Base-by-base conservation (phyloP, 2,113 vertebrate species). In the Hystrix brachyura region DNA sequence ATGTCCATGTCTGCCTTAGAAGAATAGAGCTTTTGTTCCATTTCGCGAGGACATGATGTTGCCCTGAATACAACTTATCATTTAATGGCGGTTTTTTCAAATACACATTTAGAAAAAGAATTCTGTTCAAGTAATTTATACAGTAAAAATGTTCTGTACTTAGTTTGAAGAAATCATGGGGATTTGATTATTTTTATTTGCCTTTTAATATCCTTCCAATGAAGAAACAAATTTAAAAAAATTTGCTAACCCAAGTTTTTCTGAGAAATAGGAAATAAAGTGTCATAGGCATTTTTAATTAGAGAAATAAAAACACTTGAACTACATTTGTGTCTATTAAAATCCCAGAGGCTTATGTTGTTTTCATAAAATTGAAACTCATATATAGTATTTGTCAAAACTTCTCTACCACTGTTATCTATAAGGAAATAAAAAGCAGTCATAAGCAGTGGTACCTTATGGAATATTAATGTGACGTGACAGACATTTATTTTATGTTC, bases 11-110 rank as follows among this genome's bases (percentile, higher is more conserved):
- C 91, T 98, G 92, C 95, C 97, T 98, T 94, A 94, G 94, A 98
- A 98, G 95, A 98, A 97, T 79, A 69, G 96, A 95, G 96, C 85
- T 97, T 98, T 98, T 98, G 94, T 98, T 98, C 98, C 92, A 95
- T 98, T 98, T 80, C 96, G 92, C 84, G 96, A 98, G 90, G 95
- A 98, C 88, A 96, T 80, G 64, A 90, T 83, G 43, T 96, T 97
- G 93, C 94, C 95, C 89, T 78, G 89, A 96, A 90, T 85, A 55
- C 85, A 89, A 38, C 71, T 97, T 97, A 93, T 64, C 53, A 57
- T 67, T 81, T 4, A 84, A 95, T 89, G 96, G 78, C 34, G 19
- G 43, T 91, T 29, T 91, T 78, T 5, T 67, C 32, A 97, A 96
- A 84, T 84, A 85, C 81, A 91, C 72, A 93, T 81, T 87, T 93